Conservation (phyloP, 2,797 vertebrate genomes). For the Artibeus lituratus region DNA sequence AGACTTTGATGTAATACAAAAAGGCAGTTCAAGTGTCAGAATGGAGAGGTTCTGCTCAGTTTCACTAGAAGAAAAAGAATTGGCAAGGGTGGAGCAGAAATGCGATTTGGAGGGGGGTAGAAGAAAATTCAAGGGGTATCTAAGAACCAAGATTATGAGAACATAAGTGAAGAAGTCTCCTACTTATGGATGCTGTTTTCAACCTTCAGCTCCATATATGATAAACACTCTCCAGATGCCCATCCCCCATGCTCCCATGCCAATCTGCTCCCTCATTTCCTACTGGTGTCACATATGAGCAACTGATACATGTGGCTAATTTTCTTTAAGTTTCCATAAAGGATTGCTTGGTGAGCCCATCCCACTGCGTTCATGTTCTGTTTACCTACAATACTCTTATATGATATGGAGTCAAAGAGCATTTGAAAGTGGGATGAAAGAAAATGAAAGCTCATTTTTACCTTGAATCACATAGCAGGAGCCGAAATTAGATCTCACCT, state of each 20-base stretch:
- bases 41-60: background rate
- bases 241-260: accelerated
- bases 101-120: background rate
- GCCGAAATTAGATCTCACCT: constrained; percentile 71
- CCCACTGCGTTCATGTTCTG: constrained; percentile 59
- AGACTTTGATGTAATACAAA: background rate
- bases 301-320: background rate
- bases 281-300: background rate
- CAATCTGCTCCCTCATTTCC: background rate
- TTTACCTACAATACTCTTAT: constrained; percentile 43
- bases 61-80: background rate
- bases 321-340: constrained; percentile 49
- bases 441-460: constrained; percentile 46
- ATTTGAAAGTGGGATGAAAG: constrained; percentile 65
- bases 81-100: background rate
- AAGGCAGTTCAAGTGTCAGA: background rate
- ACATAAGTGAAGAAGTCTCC: background rate
- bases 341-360: constrained; percentile 9
- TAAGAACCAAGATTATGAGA: background rate
- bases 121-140: background rate
- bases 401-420: constrained; percentile 27
- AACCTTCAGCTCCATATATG: background rate
- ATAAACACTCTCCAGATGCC: background rate
- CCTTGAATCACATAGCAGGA: constrained; percentile 52
- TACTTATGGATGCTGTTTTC: background rate